These are phyloP conservation scores for Philopotamus ludificatus DNA, from an alignment of 1,140 invertebrate species.

Conservation along the genomic window DNA sequence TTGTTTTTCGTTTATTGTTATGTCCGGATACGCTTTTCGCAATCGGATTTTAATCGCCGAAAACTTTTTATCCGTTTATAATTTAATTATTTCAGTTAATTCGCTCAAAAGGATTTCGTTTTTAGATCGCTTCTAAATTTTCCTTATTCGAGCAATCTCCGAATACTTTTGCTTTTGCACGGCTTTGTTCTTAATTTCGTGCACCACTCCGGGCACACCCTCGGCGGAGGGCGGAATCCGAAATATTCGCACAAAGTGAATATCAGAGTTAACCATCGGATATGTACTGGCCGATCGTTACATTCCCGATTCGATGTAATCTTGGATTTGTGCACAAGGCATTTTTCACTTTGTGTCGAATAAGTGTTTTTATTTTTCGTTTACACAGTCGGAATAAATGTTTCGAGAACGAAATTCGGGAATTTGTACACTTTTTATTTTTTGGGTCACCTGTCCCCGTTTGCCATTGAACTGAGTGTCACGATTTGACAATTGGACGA, in stretches of 20 bases:
- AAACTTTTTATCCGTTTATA: no score
- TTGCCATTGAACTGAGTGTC: no score
- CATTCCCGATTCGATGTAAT: background rate
- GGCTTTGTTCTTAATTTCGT: conserved; percentile 10
- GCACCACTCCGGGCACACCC: background rate
- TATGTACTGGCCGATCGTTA: background rate
- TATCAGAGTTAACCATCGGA: conserved; percentile 13
- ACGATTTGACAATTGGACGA: no score
- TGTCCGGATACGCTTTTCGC: no score
- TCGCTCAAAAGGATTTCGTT: background rate
- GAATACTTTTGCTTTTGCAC: conserved; percentile 2
- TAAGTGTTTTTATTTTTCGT: no score
- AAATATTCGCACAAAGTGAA: conserved; percentile 17
- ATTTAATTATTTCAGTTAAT: background rate
- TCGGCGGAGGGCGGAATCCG: background rate
- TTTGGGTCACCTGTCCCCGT: no score
- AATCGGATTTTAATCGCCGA: no score
- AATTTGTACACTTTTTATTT: no score
- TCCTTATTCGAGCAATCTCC: conserved; percentile 3
- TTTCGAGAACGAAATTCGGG: no score
- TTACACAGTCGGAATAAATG: no score
- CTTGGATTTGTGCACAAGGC: background rate
- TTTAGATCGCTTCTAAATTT: background rate
- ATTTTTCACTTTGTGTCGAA: background rate
- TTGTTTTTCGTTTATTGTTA: no score